phyloP scores from a whole-genome alignment of 1,140 invertebrate genomes.

The Cryptotermes secundus region DNA sequence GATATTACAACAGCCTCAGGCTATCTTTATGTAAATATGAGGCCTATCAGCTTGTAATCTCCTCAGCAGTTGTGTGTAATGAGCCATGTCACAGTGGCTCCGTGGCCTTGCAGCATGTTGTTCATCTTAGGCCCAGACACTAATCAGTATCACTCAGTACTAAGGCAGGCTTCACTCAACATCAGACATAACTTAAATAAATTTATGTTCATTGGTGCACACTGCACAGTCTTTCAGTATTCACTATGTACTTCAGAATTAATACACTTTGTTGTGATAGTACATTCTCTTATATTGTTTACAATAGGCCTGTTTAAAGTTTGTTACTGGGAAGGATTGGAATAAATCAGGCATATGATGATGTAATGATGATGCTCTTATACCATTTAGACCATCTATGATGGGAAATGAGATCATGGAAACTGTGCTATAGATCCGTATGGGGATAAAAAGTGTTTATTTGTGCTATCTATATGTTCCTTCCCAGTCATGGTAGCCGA shows the following conservation, averaged over 20 bases:
- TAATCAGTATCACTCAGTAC: conserved; percentile 27
- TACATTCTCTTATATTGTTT: not conserved
- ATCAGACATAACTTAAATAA: conserved; percentile 29
- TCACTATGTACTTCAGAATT: not conserved
- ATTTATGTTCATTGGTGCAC: not conserved
- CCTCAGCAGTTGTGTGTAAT: too few species aligned
- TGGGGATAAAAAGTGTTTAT: not conserved
- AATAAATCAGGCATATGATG: not conserved
- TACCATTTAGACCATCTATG: not conserved
- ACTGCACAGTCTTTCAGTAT: not conserved
- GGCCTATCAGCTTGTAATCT: too few species aligned
- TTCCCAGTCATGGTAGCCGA: too few species aligned
- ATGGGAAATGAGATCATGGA: not conserved
- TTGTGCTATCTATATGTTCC: too few species aligned
- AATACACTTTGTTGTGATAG: not conserved
- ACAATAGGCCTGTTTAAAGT: not conserved
- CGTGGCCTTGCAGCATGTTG: too few species aligned
- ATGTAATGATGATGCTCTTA: not conserved
- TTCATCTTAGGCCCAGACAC: conserved; percentile 33
- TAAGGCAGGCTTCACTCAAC: conserved; percentile 34
- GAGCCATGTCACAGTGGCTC: too few species aligned
- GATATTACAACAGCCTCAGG: too few species aligned
- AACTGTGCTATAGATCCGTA: not conserved
- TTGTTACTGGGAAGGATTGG: not conserved
- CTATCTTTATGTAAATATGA: too few species aligned